Evolutionary conservation across 2,113 vertebrate genomes (phyloP), one percentile per base, ranked within the genome.

Genomic region (Orthonyx spaldingii): DNA sequence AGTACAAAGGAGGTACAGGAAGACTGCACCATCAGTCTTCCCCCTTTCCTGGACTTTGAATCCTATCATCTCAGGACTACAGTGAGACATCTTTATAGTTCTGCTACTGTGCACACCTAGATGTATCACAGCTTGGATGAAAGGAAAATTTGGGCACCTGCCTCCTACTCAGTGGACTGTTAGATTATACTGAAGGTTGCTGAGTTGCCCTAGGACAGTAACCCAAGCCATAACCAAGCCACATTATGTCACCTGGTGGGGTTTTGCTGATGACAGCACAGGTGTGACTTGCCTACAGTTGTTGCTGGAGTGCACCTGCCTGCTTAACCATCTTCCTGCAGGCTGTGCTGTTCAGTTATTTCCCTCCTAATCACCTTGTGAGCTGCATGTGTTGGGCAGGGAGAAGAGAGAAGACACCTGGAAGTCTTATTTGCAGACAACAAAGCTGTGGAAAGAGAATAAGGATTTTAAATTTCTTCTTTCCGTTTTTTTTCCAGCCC

Each of bases 381-480:
- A 77, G 37, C 22, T 46, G n/a, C 0, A 0, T 41, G 21, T 56
- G 22, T 39, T 1, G 1, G 37, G 10, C 6, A 8, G 7, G 15
- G 32, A 64, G 37, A 59, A 49, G 30, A 0, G 0, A 53, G 49
- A 72, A 72, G 49, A 61, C 16, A 57, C 23, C 3, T 68, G 21
- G 16, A 79, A 71, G 27, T 44, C 13, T 80, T n/a, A 28, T n/a
- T 89, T 61, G 19, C 23, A 86, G 66, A 41, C 13, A 82, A 26
- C 16, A 76, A 86, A 71, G 21, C 4, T 26, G 10, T 42, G 14
- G 21, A 57, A 68, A 64, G 13, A 42, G 5, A 71, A 60, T 10
- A n/a, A 75, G 70, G 41, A 22, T 30, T 44, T 49, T 23, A 3
- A 17, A 5, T 37, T 81, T 70, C 9, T 79, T 79, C 53, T 56